These are phyloP conservation scores for Dicaeum eximium DNA, from an alignment of 2,113 vertebrate genomes.

Conservation along the genomic window DNA sequence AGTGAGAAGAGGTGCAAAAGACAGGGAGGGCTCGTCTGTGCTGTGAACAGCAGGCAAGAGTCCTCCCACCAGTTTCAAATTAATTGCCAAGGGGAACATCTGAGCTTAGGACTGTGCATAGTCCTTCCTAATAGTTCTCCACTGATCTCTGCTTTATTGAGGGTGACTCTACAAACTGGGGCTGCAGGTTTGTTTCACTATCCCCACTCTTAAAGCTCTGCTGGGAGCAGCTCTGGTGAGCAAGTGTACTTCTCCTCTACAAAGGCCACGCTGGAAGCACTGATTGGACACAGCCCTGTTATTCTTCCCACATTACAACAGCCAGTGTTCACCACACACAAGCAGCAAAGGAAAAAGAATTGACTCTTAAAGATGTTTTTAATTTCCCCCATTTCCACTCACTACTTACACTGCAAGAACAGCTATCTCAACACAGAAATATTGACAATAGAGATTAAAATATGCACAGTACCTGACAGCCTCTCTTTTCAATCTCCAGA, in stretches of 20 bases:
- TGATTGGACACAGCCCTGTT: background rate
- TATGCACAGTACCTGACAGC: conserved; percentile 87
- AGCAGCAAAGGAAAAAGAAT: background rate
- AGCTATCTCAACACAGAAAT: background rate
- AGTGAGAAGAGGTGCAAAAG: background rate
- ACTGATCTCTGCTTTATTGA: background rate
- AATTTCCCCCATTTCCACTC: background rate
- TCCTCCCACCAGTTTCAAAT: background rate
- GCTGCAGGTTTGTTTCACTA: background rate
- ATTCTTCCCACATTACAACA: background rate
- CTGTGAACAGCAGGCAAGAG: background rate
- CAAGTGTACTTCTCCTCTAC: background rate
- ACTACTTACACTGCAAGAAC: background rate
- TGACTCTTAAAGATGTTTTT: background rate
- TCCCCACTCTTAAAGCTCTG: background rate
- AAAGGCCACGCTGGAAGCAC: background rate
- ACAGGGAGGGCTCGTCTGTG: background rate
- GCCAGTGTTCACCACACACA: background rate
- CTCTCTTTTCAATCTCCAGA: conserved; percentile 93
- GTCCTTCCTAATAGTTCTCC: background rate
- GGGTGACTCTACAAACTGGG: background rate
- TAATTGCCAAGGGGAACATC: background rate
- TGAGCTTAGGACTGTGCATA: background rate
- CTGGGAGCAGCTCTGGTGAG: background rate
- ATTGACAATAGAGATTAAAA: background rate